phyloP scores from a whole-genome alignment of 2,888 invertebrate genomes.

The Melinaea menophilus region DNA sequence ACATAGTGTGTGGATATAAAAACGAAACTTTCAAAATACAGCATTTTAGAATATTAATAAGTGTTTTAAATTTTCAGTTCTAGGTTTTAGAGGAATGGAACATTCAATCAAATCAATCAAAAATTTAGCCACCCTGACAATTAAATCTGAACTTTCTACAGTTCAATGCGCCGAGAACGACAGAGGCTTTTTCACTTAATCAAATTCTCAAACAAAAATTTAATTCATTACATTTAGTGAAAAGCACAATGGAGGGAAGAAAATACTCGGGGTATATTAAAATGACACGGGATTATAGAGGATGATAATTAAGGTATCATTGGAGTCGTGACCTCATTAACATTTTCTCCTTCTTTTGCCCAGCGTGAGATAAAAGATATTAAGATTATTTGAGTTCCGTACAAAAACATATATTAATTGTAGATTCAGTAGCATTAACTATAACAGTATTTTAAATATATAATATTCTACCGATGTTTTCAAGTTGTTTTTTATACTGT shows the following conservation, averaged over 20 bases:
- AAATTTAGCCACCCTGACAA: conserved; percentile 42
- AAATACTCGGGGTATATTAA: conserved; percentile 53
- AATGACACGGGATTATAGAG: conserved; percentile 60
- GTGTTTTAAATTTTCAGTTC: no score
- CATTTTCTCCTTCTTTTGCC: neutral
- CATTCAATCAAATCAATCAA: conserved; percentile 20
- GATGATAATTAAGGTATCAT: conserved; percentile 55
- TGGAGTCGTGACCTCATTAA: neutral
- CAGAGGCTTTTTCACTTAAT: conserved; percentile 61
- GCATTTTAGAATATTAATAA: no score
- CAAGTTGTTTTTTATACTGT: no score
- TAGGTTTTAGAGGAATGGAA: no score
- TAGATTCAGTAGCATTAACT: no score
- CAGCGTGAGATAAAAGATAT: no score
- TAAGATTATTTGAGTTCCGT: no score
- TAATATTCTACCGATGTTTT: no score
- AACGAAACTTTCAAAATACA: no score
- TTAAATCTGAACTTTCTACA: conserved; percentile 37
- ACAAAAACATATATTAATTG: no score
- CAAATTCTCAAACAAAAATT: conserved; percentile 11
- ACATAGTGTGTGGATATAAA: no score
- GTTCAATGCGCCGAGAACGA: conserved; percentile 80
- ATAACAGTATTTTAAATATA: no score
- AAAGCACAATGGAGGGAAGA: conserved; percentile 28
- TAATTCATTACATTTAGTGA: conserved; percentile 11